Evolutionary conservation across 2,113 vertebrate species (phyloP), one percentile per base, ranked within the genome.

Genomic region (Chionomys nivalis): DNA sequence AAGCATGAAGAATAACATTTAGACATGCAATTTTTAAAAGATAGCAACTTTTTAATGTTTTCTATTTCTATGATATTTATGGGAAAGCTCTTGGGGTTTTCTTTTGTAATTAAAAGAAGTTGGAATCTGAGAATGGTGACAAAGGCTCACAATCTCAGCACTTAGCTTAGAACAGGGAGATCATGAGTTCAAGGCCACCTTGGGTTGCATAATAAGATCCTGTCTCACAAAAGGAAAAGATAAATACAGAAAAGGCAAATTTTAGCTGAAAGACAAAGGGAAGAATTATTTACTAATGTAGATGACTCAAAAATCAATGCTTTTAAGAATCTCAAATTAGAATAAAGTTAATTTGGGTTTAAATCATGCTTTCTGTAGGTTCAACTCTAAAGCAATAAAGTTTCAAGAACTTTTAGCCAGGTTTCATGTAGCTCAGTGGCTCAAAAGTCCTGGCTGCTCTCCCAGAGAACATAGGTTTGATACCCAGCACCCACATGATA

Each of bases 301-400:
- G 11, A 75, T 70, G 72, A 76, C 24, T 91, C 72, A 83, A 89
- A 96, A 89, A 72, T 55, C 44, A 86, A 89, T 44, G 5, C 87
- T 79, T 92, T 76, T 39, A 93, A 81, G 78, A 82, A 92, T 47
- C 89, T 93, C 44, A 90, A 52, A 55, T 58, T 90, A 66, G 9
- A 78, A 90, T 83, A 44, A 47, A 90, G 89, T 8, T 66, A 96
- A 91, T 75, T 73, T 42, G 75, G 42, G 66, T 86, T 90, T 72
- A 93, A 91, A 77, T 91, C 19, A 33, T 85, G 58, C 21, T 90
- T 81, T 66, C 42, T 26, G 79, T 44, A 95, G 23, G 21, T 96
- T 94, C 24, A 55, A 92, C 78, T 66, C 68, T 87, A 90, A 91
- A 89, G 55, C 44, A 97, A 66, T 47, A 95, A 90, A 95, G 39